These are phyloP conservation scores for Agrochola lota DNA, from an alignment of 2,888 invertebrate genomes.

Conservation along the genomic window DNA sequence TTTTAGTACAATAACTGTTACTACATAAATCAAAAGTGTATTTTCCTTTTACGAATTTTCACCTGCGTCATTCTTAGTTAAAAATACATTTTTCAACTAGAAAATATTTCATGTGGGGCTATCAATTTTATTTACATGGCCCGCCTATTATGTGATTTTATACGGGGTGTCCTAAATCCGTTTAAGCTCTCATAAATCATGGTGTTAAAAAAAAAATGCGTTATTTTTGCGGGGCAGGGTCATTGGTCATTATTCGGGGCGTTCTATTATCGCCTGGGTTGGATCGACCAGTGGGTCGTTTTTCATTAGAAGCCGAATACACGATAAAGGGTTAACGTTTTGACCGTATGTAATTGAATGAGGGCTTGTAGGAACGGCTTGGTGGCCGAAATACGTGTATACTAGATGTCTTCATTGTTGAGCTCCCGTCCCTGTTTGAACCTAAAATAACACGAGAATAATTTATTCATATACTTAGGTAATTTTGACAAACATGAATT, in stretches of 20 bases:
- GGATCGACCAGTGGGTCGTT: slow-evolving; percentile 71
- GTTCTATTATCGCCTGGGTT: slow-evolving; percentile 71
- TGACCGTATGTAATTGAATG: slow-evolving; percentile 50
- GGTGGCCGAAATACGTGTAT: slow-evolving; percentile 12
- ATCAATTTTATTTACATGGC: slow-evolving; percentile 81
- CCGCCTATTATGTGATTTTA: slow-evolving; percentile 76
- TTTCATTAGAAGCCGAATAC: slow-evolving; percentile 73
- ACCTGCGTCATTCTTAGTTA: slow-evolving; percentile 45
- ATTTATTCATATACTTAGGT: background rate
- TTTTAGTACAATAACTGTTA: slow-evolving; percentile 57
- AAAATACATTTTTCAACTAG: slow-evolving; percentile 61
- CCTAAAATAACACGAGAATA: background rate
- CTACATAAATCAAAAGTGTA: slow-evolving; percentile 57
- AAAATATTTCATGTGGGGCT: slow-evolving; percentile 64
- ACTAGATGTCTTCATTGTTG: background rate
- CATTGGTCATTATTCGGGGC: slow-evolving; percentile 74
- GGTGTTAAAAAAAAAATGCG: slow-evolving; percentile 77
- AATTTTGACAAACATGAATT: background rate
- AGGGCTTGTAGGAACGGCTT: slow-evolving; percentile 28
- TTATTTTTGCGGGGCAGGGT: slow-evolving; percentile 77
- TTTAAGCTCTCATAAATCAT: slow-evolving; percentile 82
- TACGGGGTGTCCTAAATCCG: slow-evolving; percentile 75
- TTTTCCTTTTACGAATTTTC: slow-evolving; percentile 49
- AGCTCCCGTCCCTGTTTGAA: background rate
- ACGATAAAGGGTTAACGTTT: slow-evolving; percentile 72